phyloP scores from a whole-genome alignment of 2,797 vertebrate genomes.

The Uromys caudimaculatus region DNA sequence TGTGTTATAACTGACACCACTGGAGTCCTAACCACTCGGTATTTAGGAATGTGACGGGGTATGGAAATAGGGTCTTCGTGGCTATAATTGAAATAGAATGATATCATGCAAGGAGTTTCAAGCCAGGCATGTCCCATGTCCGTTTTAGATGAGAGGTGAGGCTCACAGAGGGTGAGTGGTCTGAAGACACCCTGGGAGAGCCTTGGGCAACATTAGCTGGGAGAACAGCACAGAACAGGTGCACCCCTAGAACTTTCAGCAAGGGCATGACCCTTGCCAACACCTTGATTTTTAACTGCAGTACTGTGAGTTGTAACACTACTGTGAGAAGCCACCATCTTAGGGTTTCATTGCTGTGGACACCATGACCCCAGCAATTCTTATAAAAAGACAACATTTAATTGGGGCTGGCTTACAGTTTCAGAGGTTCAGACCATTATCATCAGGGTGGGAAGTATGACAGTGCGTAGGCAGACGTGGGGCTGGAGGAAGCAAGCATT shows the following conservation, averaged over 20 bases:
- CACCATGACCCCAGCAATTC: neutral
- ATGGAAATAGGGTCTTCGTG: neutral
- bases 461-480: neutral
- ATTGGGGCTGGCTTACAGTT: neutral
- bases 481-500: neutral
- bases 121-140: neutral
- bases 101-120: too few relatives aligned
- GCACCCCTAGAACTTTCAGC: neutral
- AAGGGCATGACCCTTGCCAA: neutral
- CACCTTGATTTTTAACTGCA: neutral
- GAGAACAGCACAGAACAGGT: rapidly evolving
- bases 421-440: neutral
- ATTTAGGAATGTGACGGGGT: neutral
- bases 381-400: neutral
- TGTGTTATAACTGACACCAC: neutral
- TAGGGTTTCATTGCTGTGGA: neutral
- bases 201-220: rapidly evolving
- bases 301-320: too few relatives aligned
- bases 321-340: neutral
- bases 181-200: neutral
- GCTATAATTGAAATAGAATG: neutral
- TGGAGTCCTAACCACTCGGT: neutral
- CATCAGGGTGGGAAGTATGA: neutral
- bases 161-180: too few relatives aligned
- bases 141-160: neutral